Evolutionary conservation across 2,888 invertebrate genomes (phyloP).

Genomic region (Leptopilina drosophilae): DNA sequence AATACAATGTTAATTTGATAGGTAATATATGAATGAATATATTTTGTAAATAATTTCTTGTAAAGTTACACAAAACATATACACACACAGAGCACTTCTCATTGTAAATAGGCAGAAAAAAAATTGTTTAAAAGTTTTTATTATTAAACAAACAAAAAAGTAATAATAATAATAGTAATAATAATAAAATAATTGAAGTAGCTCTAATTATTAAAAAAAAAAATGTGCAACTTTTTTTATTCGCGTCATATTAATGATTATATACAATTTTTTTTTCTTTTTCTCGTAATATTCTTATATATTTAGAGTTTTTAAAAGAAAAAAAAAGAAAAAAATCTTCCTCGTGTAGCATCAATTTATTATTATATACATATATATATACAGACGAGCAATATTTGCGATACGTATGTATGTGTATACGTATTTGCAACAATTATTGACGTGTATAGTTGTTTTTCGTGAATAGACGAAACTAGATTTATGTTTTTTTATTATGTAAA

Average conservation of each 20-base stretch:
- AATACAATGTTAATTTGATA: slow-evolving; percentile 74
- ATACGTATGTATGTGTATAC: slow-evolving; percentile 15
- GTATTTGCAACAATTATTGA: slow-evolving; percentile 18
- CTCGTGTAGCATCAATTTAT: slow-evolving; percentile 42
- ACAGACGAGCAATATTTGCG: background rate
- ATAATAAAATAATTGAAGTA: slow-evolving; percentile 65
- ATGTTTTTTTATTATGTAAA: slow-evolving; percentile 17
- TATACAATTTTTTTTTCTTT: slow-evolving; percentile 28
- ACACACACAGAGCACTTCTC: slow-evolving; percentile 61
- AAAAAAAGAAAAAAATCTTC: slow-evolving; percentile 54
- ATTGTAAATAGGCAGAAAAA: slow-evolving; percentile 67
- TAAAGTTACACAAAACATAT: slow-evolving; percentile 64
- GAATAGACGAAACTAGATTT: slow-evolving; percentile 36
- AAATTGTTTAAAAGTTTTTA: slow-evolving; percentile 68
- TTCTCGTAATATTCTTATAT: slow-evolving; percentile 33
- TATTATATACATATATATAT: slow-evolving; percentile 12
- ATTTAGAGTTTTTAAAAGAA: slow-evolving; percentile 14
- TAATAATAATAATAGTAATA: slow-evolving; percentile 49
- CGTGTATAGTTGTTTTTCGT: slow-evolving; percentile 35
- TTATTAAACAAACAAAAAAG: slow-evolving; percentile 58
- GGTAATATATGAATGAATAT: slow-evolving; percentile 75
- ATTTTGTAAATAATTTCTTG: slow-evolving; percentile 77
- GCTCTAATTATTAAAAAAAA: slow-evolving; percentile 60
- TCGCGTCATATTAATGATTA: slow-evolving; percentile 53
- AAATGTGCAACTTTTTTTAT: slow-evolving; percentile 64